These are phyloP conservation scores for Meloidogyne floridensis DNA, from an alignment of 1,140 invertebrate genomes.

Conservation along the genomic window DNA sequence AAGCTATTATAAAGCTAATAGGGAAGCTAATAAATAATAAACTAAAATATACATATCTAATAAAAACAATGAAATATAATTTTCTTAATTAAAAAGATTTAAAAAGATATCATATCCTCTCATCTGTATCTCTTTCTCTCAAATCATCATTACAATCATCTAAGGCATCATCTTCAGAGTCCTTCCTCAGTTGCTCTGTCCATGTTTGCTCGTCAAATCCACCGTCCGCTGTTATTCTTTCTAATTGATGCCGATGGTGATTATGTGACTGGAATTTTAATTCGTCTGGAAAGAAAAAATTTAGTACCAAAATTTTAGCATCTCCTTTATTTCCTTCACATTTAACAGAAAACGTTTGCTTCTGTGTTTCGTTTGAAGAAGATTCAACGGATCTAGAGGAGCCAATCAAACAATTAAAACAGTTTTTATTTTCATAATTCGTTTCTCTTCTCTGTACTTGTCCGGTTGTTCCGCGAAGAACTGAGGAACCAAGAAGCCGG, in stretches of 20 bases:
- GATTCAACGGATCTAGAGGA: background rate
- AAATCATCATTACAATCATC: background rate
- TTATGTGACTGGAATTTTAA: background rate
- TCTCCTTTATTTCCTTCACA: background rate
- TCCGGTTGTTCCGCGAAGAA: background rate
- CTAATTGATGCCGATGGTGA: background rate
- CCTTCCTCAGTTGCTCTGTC: background rate
- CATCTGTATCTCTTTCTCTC: background rate
- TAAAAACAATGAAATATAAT: too few species aligned
- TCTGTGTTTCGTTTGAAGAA: background rate
- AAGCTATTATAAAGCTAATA: too few species aligned
- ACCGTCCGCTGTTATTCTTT: background rate
- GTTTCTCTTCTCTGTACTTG: background rate
- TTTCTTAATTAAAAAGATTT: too few species aligned
- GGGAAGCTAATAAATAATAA: background rate
- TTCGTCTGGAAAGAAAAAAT: background rate
- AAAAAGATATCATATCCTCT: background rate
- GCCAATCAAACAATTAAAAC: background rate
- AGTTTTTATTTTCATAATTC: background rate
- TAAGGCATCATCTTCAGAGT: background rate
- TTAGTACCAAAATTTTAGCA: background rate
- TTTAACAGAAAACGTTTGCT: too few species aligned
- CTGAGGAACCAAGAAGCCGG: conserved; percentile 5
- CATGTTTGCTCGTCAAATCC: background rate
- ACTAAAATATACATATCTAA: too few species aligned